phyloP scores from a whole-genome alignment of 2,888 invertebrate species.

The Drosophila subsilvestris region DNA sequence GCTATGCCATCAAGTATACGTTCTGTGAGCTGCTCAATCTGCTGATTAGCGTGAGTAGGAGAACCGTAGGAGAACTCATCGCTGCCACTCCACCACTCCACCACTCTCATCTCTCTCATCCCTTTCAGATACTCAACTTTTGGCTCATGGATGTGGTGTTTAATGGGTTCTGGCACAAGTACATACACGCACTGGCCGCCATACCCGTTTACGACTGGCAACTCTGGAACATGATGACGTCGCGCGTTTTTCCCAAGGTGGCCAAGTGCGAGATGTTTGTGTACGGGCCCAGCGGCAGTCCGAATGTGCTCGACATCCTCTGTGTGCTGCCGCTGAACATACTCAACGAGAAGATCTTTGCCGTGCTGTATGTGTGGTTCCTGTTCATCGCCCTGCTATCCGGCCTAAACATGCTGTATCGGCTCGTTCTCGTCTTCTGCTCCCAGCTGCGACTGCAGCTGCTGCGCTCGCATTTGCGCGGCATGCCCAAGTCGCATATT shows the following conservation, averaged over 20 bases:
- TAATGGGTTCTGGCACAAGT: constrained; percentile 80
- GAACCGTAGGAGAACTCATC: too few species aligned
- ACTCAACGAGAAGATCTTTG: constrained; percentile 91
- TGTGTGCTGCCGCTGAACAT: constrained; percentile 91
- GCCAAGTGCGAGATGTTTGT: constrained; percentile 95
- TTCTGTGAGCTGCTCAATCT: constrained; percentile 91
- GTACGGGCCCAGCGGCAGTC: constrained; percentile 92
- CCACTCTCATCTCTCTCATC: background rate
- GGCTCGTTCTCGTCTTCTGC: constrained; percentile 86
- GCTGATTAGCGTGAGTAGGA: constrained; percentile 88
- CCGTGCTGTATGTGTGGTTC: constrained; percentile 90
- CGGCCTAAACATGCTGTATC: constrained; percentile 87
- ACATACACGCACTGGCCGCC: constrained; percentile 70
- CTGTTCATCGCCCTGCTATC: constrained; percentile 87
- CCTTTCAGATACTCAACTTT: constrained; percentile 70
- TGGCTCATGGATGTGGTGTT: constrained; percentile 78
- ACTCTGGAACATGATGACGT: constrained; percentile 78
- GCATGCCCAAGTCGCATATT: constrained; percentile 67
- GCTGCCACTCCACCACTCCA: too few species aligned
- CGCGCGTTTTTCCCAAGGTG: constrained; percentile 86
- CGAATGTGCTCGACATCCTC: constrained; percentile 91
- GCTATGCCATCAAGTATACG: constrained; percentile 87
- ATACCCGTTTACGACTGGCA: constrained; percentile 78
- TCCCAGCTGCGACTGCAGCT: constrained; percentile 67
- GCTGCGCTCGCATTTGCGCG: constrained; percentile 67